phyloP scores from a whole-genome alignment of 2,888 invertebrate species.

The Brachycybe producta region DNA sequence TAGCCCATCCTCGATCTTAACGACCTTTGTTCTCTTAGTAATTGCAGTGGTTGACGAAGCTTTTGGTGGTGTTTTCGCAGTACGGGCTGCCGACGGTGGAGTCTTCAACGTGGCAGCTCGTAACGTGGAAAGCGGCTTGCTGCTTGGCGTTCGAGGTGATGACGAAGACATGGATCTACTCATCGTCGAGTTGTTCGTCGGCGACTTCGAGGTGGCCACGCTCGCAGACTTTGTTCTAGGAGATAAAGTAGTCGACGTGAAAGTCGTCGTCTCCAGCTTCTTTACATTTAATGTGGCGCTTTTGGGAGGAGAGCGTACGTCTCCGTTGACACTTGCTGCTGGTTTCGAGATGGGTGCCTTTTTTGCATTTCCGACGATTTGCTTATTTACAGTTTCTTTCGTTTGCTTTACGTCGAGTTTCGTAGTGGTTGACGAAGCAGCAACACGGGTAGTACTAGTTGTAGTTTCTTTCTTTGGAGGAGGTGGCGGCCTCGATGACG shows the following conservation, averaged over 20 bases:
- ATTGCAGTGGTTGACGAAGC: not conserved
- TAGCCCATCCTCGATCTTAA: not conserved
- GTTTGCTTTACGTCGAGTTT: constrained; percentile 28
- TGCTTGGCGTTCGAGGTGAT: no score
- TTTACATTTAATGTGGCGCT: not conserved
- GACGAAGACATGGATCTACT: no score
- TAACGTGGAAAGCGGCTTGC: no score
- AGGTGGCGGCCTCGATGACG: constrained; percentile 14
- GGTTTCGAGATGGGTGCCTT: not conserved
- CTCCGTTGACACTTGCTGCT: not conserved
- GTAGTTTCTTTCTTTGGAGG: constrained; percentile 20
- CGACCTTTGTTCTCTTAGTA: not conserved
- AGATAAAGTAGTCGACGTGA: not conserved
- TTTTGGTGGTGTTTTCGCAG: not conserved
- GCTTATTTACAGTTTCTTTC: constrained; percentile 17
- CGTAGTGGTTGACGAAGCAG: constrained; percentile 19
- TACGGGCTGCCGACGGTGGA: not conserved
- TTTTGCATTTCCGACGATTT: constrained; percentile 5
- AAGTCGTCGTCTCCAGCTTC: not conserved
- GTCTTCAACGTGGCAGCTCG: not conserved
- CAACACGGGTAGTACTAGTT: constrained; percentile 11
- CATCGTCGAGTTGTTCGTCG: not conserved
- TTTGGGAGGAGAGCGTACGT: no score
- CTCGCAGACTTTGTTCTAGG: not conserved
- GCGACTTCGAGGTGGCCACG: not conserved